Base-by-base conservation (phyloP, 2,113 vertebrate genomes). In the Himantopus leucocephalus region DNA sequence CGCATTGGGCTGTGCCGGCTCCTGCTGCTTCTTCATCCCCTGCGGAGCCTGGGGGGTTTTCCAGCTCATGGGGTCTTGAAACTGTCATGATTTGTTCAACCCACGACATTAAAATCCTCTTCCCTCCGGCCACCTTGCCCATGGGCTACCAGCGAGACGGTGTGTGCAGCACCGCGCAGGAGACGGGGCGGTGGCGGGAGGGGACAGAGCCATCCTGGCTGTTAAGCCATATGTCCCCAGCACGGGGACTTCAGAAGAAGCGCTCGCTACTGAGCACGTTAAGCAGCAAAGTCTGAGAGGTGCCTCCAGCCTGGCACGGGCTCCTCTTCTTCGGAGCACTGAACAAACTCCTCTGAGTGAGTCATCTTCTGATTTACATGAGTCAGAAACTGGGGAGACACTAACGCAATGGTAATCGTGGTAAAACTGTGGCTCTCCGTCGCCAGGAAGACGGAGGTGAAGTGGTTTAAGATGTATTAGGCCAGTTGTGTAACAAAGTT, bases 221-320 rank as follows among this genome's bases (percentile, higher is more conserved):
- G 35, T 37, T 56, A 14, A 37, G 32, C 56, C 24, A 18, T 27
- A 2, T 2, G 19, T 22, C 13, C 55, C 35, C 59, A 27, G 35
- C 60, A 5, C 0, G 0, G 39, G 26, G 32, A 30, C 29, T 45
- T 41, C 9, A 41, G 82, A 32, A 74, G 53, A 43, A 39, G 14
- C 47, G 6, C 60, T 70, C 0, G 0, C 34, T 35, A 9, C 24
- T 13, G 53, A 48, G 43, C 3, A 0, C 0, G 3, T 9, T 53
- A 29, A 66, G 59, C 64, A 87, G 60, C 26, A 77, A 67, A 74
- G 37, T 14, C 68, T 39, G 47, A 29, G 39, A 74, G 52, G 23
- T 81, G 68, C 60, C 67, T 72, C 45, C 20, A 24, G 9, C 52
- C 63, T 30, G 80, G 68, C 80, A 60, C 29, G 0, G 0, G 27